Conservation (phyloP, 2,888 invertebrate species). For the Agonopterix subpropinquella region DNA sequence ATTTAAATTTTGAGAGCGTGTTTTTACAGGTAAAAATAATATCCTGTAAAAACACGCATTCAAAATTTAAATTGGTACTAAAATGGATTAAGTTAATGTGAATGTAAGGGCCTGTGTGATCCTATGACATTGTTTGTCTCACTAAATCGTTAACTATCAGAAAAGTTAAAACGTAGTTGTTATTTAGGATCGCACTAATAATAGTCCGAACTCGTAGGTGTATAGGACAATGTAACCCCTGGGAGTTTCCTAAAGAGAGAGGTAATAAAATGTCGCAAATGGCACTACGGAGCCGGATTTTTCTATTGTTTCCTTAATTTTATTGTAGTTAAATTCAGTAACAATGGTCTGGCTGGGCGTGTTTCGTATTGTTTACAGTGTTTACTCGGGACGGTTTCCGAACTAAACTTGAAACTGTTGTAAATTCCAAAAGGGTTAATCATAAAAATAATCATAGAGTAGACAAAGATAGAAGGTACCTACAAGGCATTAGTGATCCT, state of each 20-base stretch:
- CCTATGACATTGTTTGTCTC: no score
- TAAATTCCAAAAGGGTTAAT: slow-evolving; percentile 16
- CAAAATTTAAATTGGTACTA: no score
- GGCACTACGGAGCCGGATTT: slow-evolving; percentile 7
- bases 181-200: slow-evolving; percentile 3
- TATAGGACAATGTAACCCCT: background rate
- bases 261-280: slow-evolving; percentile 10
- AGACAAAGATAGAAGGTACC: background rate
- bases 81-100: no score
- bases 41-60: no score
- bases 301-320: slow-evolving; percentile 9
- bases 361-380: background rate
- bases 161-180: no score
- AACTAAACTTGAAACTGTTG: slow-evolving; percentile 20
- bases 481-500: no score
- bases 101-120: no score
- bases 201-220: background rate
- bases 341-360: slow-evolving; percentile 1
- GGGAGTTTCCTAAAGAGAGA: slow-evolving; percentile 6
- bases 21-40: no score
- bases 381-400: background rate
- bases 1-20: no score
- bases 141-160: no score
- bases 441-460: slow-evolving; percentile 1
- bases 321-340: slow-evolving; percentile 6